Conservation (phyloP, 2,888 invertebrate genomes). For the Teleogryllus oceanicus region DNA sequence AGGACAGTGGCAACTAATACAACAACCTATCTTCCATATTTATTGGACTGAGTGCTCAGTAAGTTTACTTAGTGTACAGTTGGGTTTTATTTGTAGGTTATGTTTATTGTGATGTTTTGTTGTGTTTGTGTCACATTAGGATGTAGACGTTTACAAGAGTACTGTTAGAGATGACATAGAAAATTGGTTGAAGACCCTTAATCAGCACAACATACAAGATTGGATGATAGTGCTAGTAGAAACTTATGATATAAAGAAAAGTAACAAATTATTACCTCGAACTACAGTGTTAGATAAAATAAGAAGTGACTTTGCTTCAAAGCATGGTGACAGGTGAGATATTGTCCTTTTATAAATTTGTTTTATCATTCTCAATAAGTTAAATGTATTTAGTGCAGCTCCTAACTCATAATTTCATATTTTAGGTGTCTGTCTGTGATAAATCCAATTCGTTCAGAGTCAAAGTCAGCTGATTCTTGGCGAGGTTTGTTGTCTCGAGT, state of each 20-base stretch:
- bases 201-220: conserved; percentile 72
- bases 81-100: background rate
- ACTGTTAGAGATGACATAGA: conserved; percentile 86
- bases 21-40: conserved; percentile 87
- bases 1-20: conserved; percentile 72
- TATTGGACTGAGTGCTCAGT: conserved; percentile 95
- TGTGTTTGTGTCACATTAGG: conserved; percentile 55
- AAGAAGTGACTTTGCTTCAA: conserved; percentile 86
- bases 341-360: background rate
- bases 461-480: conserved; percentile 88
- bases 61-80: conserved; percentile 45
- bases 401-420: background rate
- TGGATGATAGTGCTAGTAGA: conserved; percentile 94
- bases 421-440: conserved; percentile 82
- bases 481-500: conserved; percentile 77
- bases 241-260: conserved; percentile 84
- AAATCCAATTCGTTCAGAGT: conserved; percentile 86
- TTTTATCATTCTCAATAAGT: background rate
- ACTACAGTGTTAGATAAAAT: conserved; percentile 94
- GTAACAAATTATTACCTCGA: conserved; percentile 85
- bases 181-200: conserved; percentile 77
- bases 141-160: conserved; percentile 86
- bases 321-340: conserved; percentile 67
- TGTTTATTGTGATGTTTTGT: conserved; percentile 18
- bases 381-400: background rate